Conservation (phyloP, 2,797 vertebrate genomes). For the Propithecus deckenii region DNA sequence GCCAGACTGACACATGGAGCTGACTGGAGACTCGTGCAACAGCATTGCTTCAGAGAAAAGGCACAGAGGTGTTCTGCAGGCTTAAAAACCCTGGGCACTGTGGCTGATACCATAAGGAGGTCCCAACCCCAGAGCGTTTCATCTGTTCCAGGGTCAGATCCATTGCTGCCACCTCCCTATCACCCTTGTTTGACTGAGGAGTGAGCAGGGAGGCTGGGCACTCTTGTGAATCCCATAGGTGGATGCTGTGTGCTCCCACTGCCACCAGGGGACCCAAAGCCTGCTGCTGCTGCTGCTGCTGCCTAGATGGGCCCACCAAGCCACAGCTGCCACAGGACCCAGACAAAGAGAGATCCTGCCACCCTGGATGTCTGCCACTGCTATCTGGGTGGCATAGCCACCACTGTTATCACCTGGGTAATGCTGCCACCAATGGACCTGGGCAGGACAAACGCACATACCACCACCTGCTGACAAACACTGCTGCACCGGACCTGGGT, state of each 20-base stretch:
- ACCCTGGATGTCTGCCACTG: background rate
- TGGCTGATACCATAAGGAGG: background rate
- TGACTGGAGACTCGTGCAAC: background rate
- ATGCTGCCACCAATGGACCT: background rate
- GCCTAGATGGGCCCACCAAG: background rate
- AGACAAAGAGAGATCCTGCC: background rate
- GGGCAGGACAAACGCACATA: background rate
- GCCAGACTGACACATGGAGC: background rate
- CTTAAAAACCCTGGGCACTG: background rate
- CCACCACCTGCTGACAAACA: background rate
- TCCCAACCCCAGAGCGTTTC: background rate
- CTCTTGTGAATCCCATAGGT: background rate
- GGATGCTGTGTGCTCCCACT: background rate
- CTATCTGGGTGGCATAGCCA: background rate
- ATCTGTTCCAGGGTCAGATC: background rate
- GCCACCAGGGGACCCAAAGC: background rate
- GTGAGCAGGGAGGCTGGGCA: background rate
- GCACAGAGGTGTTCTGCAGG: background rate
- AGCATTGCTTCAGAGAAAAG: background rate
- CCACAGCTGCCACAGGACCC: background rate
- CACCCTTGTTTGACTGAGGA: background rate
- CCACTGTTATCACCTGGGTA: background rate
- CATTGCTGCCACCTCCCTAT: background rate
- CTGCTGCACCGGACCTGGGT: background rate
- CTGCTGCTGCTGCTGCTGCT: background rate